A percentile compares a stretch with the other conserved stretches of the same genome.
Conservation (phyloP, 2,113 vertebrate genomes). For the Pomatorhinus ruficollis region DNA sequence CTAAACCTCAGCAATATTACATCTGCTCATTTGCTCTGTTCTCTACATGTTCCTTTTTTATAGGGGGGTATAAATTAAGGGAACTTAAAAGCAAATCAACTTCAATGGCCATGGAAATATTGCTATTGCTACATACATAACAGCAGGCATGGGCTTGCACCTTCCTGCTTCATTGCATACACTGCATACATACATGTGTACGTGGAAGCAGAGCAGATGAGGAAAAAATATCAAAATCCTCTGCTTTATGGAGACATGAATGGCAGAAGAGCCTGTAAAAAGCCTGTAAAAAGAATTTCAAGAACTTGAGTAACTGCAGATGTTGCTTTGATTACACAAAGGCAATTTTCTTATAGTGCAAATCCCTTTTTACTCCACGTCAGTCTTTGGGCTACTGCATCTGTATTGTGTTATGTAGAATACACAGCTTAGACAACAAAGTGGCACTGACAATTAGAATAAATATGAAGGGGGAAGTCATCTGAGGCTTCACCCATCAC, state of each 20-base stretch:
- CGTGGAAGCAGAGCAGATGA: neutral
- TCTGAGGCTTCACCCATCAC: neutral
- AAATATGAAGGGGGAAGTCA: neutral
- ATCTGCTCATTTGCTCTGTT: neutral
- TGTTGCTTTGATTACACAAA: neutral
- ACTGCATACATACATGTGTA: neutral
- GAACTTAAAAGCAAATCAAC: neutral
- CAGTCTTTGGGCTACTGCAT: neutral
- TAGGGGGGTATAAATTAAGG: neutral
- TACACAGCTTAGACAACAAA: neutral
- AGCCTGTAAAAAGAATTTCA: neutral
- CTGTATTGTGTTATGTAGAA: neutral
- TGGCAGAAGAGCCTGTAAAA: neutral
- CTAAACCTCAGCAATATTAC: neutral
- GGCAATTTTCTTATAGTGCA: neutral
- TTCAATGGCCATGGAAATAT: neutral
- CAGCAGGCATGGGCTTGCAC: neutral
- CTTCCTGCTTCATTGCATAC: neutral
- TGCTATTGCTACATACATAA: neutral
- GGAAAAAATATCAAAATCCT: neutral
- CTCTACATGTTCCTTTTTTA: neutral
- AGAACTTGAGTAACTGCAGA: neutral
- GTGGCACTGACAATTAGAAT: neutral
- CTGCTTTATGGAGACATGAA: neutral
- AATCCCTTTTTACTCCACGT: neutral